phyloP scores from a whole-genome alignment of 1,140 invertebrate genomes.

The Caligus rogercresseyi region DNA sequence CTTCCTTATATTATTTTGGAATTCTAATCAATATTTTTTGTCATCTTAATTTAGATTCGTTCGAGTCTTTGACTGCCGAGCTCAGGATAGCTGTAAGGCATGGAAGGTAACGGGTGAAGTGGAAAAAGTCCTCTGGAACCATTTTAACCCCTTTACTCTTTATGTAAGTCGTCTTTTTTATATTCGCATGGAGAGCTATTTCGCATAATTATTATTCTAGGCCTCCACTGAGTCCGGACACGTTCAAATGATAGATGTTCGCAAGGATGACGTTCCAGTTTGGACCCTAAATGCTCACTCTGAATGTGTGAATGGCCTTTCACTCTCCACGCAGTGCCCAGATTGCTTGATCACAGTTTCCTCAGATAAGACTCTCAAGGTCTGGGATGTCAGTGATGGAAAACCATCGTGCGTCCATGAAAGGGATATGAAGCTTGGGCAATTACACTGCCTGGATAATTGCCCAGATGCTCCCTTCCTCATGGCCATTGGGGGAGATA shows the following conservation, averaged over 20 bases:
- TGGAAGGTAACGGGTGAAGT: conserved; percentile 62
- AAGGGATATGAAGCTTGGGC: conserved; percentile 24
- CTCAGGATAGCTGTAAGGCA: conserved; percentile 38
- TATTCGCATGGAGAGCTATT: conserved; percentile 25
- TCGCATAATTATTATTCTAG: conserved; percentile 37
- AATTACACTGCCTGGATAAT: conserved; percentile 38
- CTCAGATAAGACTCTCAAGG: conserved; percentile 48
- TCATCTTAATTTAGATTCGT: conserved; percentile 34
- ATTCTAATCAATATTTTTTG: conserved; percentile 16
- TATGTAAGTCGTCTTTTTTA: conserved; percentile 38
- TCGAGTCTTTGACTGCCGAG: conserved; percentile 58
- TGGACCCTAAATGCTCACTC: conserved; percentile 60
- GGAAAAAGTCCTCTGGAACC: conserved; percentile 72
- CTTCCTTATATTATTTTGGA: conserved; percentile 15
- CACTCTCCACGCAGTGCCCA: conserved; percentile 23
- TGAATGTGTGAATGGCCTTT: conserved; percentile 51
- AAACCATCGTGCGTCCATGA: conserved; percentile 29
- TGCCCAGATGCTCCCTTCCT: conserved; percentile 63
- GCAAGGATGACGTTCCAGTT: conserved; percentile 41
- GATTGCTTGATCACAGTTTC: conserved; percentile 31
- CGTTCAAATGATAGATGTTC: conserved; percentile 57
- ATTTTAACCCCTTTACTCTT: conserved; percentile 47
- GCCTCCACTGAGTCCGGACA: conserved; percentile 57
- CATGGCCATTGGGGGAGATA: conserved; percentile 61
- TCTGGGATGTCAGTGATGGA: conserved; percentile 47